phyloP scores from a whole-genome alignment of 2,888 invertebrate genomes.

The Pterostichus niger region DNA sequence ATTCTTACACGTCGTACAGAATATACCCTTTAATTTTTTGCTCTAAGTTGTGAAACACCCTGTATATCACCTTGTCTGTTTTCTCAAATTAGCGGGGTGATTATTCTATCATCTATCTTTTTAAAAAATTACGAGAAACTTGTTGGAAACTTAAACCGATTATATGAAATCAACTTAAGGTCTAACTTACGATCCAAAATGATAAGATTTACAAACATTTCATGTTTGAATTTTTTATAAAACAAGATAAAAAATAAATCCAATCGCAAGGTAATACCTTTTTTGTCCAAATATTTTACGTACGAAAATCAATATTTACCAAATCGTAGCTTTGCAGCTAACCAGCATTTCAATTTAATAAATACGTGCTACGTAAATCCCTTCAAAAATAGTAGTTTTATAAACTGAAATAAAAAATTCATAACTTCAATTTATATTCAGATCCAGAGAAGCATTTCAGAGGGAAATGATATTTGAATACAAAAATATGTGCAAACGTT shows the following conservation, averaged over 20 bases:
- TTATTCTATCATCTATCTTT: constrained; percentile 1
- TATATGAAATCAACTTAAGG: constrained; percentile 16
- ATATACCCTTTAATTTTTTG: too few species aligned
- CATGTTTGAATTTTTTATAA: constrained; percentile 46
- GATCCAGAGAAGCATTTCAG: too few species aligned
- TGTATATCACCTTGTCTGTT: too few species aligned
- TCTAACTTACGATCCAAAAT: constrained; percentile 32
- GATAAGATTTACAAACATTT: constrained; percentile 50
- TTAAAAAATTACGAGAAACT: not conserved
- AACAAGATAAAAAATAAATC: constrained; percentile 52
- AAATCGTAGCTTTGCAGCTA: constrained; percentile 22
- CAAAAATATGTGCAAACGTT: not conserved
- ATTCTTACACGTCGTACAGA: too few species aligned
- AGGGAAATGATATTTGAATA: not conserved
- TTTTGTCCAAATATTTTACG: constrained; percentile 18
- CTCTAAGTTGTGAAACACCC: too few species aligned
- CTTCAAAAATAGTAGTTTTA: not conserved
- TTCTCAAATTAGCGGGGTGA: not conserved
- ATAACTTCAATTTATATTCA: constrained; percentile 8
- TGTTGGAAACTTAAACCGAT: constrained; percentile 38
- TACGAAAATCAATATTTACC: constrained; percentile 37
- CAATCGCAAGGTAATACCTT: constrained; percentile 38
- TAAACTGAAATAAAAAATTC: constrained; percentile 12
- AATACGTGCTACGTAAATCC: constrained; percentile 18
- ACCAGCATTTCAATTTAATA: constrained; percentile 22